Evolutionary conservation across 2,113 vertebrate genomes (phyloP).

Genomic region (Urocolius indicus): DNA sequence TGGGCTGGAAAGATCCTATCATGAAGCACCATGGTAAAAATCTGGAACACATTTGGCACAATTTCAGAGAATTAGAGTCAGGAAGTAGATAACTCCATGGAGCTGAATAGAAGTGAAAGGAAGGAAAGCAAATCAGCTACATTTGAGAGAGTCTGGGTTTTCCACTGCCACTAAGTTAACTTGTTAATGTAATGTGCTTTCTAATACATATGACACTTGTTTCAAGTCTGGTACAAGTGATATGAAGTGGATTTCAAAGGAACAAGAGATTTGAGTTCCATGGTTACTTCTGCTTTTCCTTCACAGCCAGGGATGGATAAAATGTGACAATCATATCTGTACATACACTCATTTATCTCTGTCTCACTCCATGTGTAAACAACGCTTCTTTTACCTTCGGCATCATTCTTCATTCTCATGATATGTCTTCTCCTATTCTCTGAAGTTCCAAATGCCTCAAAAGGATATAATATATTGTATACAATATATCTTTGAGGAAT

Average conservation of each 20-base stretch:
- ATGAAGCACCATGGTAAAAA: background rate
- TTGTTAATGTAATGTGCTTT: background rate
- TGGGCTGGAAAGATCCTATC: constrained; percentile 12
- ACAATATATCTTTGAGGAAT: background rate
- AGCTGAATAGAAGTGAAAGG: background rate
- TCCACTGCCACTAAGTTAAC: background rate
- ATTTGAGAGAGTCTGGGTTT: background rate
- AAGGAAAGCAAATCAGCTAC: background rate
- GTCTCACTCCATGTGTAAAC: background rate
- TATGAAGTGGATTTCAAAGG: background rate
- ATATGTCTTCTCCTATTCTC: background rate
- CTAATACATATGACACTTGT: background rate
- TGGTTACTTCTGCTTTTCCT: background rate
- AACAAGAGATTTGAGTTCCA: background rate
- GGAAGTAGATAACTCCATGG: background rate
- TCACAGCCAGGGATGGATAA: background rate
- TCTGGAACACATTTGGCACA: background rate
- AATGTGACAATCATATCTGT: background rate
- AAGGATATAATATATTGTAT: background rate
- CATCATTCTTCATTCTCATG: background rate
- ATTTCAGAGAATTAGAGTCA: constrained; percentile 18
- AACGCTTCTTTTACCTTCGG: background rate
- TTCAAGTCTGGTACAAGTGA: background rate
- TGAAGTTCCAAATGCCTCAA: background rate
- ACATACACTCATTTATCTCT: background rate